Conservation (phyloP, 2,797 vertebrate species). For the Macropus fuliginosus region DNA sequence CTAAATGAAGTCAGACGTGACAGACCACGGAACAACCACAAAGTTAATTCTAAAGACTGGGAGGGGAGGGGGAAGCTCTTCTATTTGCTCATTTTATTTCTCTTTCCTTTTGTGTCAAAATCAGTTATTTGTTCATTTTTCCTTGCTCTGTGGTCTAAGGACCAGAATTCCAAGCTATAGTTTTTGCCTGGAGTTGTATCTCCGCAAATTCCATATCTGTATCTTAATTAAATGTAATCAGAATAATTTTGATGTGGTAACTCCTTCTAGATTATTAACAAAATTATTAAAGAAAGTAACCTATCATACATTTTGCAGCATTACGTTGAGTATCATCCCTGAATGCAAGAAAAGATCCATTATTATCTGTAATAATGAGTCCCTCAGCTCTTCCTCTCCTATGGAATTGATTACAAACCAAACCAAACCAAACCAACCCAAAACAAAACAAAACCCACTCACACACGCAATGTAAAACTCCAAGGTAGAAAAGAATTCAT, state of each 20-base stretch:
- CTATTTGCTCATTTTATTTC: not conserved
- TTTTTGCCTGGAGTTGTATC: not conserved
- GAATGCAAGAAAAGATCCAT: not conserved
- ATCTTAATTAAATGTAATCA: not conserved
- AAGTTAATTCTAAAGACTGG: not conserved
- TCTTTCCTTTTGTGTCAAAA: not conserved
- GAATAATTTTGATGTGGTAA: not conserved
- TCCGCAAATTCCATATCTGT: slow-evolving; percentile 15
- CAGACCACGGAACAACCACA: not conserved
- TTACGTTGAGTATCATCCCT: slow-evolving; percentile 13
- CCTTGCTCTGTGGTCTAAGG: not conserved
- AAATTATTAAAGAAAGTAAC: not conserved
- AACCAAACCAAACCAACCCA: not conserved
- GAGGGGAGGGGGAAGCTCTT: not conserved
- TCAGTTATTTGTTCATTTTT: not conserved
- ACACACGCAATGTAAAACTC: slow-evolving; percentile 35
- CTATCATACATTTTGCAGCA: not conserved
- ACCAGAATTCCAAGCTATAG: not conserved
- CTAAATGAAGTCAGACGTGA: not conserved
- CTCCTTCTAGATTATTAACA: slow-evolving; percentile 5
- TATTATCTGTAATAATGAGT: not conserved
- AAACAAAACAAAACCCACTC: not conserved
- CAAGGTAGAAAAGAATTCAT: slow-evolving; percentile 36
- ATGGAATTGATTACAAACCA: slow-evolving; percentile 31
- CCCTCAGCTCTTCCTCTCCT: slow-evolving; percentile 6